Evolutionary conservation across 2,888 invertebrate genomes (phyloP).

Genomic region (Microctonus hyperodae): DNA sequence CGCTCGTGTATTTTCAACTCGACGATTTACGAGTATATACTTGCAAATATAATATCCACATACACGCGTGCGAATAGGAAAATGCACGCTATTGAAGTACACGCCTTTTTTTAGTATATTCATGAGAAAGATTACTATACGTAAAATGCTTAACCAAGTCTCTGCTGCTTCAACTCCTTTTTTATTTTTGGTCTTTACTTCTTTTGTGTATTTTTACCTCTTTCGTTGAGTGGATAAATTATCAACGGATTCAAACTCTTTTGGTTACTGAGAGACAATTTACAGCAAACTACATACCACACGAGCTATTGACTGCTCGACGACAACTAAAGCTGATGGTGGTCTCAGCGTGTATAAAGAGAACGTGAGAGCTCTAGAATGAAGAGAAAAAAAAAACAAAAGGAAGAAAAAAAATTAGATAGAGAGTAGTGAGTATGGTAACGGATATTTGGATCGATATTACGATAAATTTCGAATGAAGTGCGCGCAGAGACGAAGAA

Average conservation of each 20-base stretch:
- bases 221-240: conserved; percentile 24
- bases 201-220: too few species aligned
- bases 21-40: conserved; percentile 30
- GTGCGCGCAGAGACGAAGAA: background rate
- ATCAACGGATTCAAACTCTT: conserved; percentile 45
- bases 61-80: conserved; percentile 14
- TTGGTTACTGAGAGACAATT: conserved; percentile 45
- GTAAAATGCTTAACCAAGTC: conserved; percentile 52
- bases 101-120: conserved; percentile 55
- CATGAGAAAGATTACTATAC: conserved; percentile 59
- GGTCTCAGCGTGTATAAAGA: conserved; percentile 21
- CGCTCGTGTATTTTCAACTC: conserved; percentile 1
- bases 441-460: conserved; percentile 32
- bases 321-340: conserved; percentile 14
- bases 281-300: conserved; percentile 34
- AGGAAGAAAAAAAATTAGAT: too few species aligned
- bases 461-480: conserved; percentile 37
- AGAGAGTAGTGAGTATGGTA: background rate
- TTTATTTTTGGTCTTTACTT: conserved; percentile 29
- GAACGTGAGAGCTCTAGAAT: conserved; percentile 19
- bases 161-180: conserved; percentile 36
- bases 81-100: conserved; percentile 8
- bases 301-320: conserved; percentile 10
- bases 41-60: conserved; percentile 16
- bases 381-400: background rate